Evolutionary conservation across 2,113 vertebrate genomes (phyloP).

Genomic region (Solea solea): DNA sequence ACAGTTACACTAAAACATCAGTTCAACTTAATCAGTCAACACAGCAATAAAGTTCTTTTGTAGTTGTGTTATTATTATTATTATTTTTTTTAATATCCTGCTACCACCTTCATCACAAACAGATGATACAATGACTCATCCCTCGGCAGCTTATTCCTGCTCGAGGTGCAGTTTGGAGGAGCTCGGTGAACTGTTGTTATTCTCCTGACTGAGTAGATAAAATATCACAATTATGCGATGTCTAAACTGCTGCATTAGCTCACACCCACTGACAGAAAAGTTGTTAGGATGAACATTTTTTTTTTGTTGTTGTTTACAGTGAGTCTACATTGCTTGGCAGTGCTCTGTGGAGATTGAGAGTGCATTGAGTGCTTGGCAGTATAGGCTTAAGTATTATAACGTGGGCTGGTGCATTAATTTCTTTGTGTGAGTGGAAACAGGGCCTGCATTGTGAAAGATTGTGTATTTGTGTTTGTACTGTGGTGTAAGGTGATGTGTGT

Average conservation of each 20-base stretch:
- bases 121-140: constrained; percentile 24
- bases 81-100: constrained; percentile 15
- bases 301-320: constrained; percentile 36
- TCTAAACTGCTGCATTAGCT: constrained; percentile 48
- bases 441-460: constrained; percentile 47
- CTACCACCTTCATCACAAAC: constrained; percentile 23
- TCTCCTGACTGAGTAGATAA: constrained; percentile 38
- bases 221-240: constrained; percentile 53
- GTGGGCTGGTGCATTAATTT: constrained; percentile 62
- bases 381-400: constrained; percentile 63
- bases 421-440: constrained; percentile 44
- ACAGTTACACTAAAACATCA: constrained; percentile 14
- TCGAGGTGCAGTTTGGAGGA: constrained; percentile 26
- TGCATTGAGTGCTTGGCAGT: constrained; percentile 78
- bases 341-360: constrained; percentile 67
- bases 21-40: constrained; percentile 8
- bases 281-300: constrained; percentile 39
- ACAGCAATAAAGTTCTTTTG: constrained; percentile 38
- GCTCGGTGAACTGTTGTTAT: constrained; percentile 18
- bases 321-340: constrained; percentile 67
- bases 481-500: constrained; percentile 32
- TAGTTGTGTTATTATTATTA: constrained; percentile 16
- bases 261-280: constrained; percentile 33
- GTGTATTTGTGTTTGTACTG: constrained; percentile 60
- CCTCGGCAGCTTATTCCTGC: constrained; percentile 22